Percentiles rank a stretch among this genome's conserved stretches.
Evolutionary conservation across 2,888 invertebrate genomes (phyloP).

Genomic region (Eretmocerus hayati): DNA sequence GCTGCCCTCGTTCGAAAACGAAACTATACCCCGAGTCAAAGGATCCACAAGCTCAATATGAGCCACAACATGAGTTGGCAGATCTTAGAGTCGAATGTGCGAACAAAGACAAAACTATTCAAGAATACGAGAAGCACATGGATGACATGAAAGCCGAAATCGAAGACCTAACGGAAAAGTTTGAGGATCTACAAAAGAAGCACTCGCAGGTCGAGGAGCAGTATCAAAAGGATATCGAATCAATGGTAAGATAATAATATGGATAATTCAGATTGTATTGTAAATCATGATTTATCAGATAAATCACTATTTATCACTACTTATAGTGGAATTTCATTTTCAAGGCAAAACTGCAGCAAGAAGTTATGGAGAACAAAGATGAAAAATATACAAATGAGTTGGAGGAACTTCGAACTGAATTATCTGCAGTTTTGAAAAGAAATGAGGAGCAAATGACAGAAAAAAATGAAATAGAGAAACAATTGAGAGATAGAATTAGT

Average conservation of each 20-base stretch:
- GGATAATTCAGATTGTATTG: background rate
- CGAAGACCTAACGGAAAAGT: conserved; percentile 25
- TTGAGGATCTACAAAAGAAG: conserved; percentile 27
- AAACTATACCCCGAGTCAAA: conserved; percentile 18
- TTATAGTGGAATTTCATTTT: background rate
- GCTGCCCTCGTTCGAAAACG: conserved; percentile 28
- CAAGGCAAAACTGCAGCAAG: conserved; percentile 35
- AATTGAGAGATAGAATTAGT: conserved; percentile 20
- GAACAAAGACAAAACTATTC: conserved; percentile 40
- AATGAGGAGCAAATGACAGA: conserved; percentile 3
- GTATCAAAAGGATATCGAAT: conserved; percentile 34
- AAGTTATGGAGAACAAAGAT: conserved; percentile 29
- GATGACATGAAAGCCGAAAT: conserved; percentile 35
- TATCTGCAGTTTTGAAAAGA: conserved; percentile 23
- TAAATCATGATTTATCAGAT: background rate
- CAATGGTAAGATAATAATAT: conserved; percentile 28
- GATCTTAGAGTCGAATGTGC: conserved; percentile 40
- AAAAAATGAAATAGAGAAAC: conserved; percentile 18
- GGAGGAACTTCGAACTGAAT: conserved; percentile 27
- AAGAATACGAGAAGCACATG: conserved; percentile 38
- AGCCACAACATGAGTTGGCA: conserved; percentile 33
- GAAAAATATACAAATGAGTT: conserved; percentile 30
- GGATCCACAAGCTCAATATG: conserved; percentile 26
- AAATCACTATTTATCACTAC: too few relatives aligned
- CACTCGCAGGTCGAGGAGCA: conserved; percentile 28